Evolutionary conservation across 2,113 vertebrate species (phyloP).

Genomic region (Myiopsitta monachus): DNA sequence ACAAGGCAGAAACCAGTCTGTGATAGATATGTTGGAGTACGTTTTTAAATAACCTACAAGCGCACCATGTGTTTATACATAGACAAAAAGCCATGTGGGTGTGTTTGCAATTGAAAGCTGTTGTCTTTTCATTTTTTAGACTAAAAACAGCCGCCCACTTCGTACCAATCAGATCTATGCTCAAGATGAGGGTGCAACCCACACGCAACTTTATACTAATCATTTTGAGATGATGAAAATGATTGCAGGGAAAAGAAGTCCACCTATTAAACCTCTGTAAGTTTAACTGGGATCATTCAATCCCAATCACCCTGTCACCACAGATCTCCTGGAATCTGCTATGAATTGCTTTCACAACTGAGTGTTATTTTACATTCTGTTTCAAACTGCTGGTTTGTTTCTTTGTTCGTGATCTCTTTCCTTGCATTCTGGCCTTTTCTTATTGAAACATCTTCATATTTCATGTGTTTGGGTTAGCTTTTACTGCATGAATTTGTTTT

Average conservation of each 20-base stretch:
- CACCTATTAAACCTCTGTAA: slow-evolving; percentile 90
- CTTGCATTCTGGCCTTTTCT: background rate
- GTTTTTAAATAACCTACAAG: slow-evolving; percentile 46
- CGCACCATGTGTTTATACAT: slow-evolving; percentile 7
- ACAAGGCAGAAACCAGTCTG: slow-evolving; percentile 59
- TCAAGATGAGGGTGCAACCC: slow-evolving; percentile 89
- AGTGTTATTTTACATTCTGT: background rate
- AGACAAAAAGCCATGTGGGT: background rate
- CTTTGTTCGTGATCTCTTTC: background rate
- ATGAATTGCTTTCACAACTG: background rate
- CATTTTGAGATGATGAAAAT: slow-evolving; percentile 93
- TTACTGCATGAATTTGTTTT: background rate
- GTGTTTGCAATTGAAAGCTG: slow-evolving; percentile 8
- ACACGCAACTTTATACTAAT: slow-evolving; percentile 89
- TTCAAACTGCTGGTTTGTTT: background rate
- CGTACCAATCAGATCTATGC: slow-evolving; percentile 92
- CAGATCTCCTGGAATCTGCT: background rate
- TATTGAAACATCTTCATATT: background rate
- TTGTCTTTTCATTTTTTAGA: slow-evolving; percentile 72
- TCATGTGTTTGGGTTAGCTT: background rate
- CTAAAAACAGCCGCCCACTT: slow-evolving; percentile 90
- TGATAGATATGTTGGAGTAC: slow-evolving; percentile 57
- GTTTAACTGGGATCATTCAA: background rate
- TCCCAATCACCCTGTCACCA: background rate
- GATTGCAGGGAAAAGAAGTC: slow-evolving; percentile 90